A percentile compares a stretch with the other conserved stretches of the same genome.
phyloP scores from a whole-genome alignment of 2,113 vertebrate species.

The Oceanites oceanicus region DNA sequence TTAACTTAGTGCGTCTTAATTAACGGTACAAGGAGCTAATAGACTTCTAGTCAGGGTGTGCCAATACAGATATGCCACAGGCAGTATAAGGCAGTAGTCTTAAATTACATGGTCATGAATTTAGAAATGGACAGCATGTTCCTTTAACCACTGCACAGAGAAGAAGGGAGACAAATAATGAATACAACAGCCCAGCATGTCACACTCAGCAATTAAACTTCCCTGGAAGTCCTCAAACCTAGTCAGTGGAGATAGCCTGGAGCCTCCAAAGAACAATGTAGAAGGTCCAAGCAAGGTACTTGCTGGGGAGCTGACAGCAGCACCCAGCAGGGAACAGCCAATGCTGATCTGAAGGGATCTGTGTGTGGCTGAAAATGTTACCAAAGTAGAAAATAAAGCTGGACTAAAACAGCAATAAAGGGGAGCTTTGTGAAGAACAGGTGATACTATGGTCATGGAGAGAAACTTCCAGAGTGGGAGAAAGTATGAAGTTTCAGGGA shows the following conservation, averaged over 20 bases:
- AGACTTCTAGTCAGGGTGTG: neutral
- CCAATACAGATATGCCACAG: neutral
- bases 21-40: neutral
- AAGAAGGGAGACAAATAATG: neutral
- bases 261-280: neutral
- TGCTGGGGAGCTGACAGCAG: neutral
- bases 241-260: neutral
- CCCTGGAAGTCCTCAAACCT: neutral
- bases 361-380: neutral
- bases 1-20: neutral
- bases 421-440: neutral
- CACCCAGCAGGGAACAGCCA: neutral
- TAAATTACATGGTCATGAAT: neutral
- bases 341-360: neutral
- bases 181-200: neutral
- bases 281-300: neutral
- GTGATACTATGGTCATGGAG: neutral
- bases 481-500: neutral
- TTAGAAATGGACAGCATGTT: neutral
- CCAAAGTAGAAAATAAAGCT: neutral
- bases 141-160: neutral
- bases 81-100: neutral
- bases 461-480: neutral
- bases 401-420: neutral
- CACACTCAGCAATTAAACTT: neutral